Evolutionary conservation across 2,888 invertebrate species (phyloP).

Genomic region (Brenthis hecate): DNA sequence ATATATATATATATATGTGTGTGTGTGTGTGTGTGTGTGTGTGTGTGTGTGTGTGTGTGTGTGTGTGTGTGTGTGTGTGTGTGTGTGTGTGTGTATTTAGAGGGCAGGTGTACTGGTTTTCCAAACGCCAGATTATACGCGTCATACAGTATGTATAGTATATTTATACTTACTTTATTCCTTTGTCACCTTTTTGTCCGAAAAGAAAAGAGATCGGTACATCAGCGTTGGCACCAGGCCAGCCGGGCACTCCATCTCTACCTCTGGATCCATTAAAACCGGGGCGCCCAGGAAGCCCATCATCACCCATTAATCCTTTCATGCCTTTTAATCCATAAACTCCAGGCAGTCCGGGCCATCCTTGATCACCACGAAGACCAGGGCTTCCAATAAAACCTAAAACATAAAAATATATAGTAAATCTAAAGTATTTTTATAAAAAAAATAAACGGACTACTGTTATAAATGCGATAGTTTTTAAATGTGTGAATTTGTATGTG

Average conservation of each 20-base stretch:
- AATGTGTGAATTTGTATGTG: too few relatives aligned
- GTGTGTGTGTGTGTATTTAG: too few relatives aligned
- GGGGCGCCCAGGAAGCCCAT: conserved; percentile 72
- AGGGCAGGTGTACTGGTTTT: too few relatives aligned
- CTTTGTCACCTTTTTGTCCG: conserved; percentile 77
- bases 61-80: too few relatives aligned
- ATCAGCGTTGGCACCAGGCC: conserved; percentile 71
- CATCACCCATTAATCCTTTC: conserved; percentile 68
- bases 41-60: too few relatives aligned
- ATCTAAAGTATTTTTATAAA: too few relatives aligned
- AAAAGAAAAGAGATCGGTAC: conserved; percentile 59
- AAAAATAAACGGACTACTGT: too few relatives aligned
- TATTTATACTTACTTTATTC: conserved; percentile 56
- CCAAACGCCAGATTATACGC: too few relatives aligned
- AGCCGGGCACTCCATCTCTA: conserved; percentile 77
- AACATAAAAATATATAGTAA: conserved; percentile 2
- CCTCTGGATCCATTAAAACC: conserved; percentile 78
- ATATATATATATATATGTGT: too few relatives aligned
- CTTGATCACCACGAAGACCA: conserved; percentile 68
- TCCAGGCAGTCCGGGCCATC: conserved; percentile 58
- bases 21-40: too few relatives aligned
- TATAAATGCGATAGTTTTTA: too few relatives aligned
- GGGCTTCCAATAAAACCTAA: conserved; percentile 71
- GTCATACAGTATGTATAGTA: not conserved
- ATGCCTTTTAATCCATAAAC: conserved; percentile 59